Evolutionary conservation across 2,113 vertebrate genomes (phyloP).

Genomic region (Alces alces): DNA sequence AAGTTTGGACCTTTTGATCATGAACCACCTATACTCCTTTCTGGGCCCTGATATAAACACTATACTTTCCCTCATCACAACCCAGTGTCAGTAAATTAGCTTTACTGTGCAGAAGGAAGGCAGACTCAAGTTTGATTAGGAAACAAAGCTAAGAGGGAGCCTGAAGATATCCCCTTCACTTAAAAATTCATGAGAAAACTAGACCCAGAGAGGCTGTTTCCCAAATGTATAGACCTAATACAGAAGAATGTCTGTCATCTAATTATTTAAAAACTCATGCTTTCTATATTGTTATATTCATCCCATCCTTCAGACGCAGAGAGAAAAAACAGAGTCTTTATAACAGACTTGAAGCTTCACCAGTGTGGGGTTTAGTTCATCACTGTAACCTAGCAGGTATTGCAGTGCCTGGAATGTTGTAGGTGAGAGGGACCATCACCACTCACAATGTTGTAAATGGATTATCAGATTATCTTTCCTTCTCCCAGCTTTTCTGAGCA

Average conservation of each 20-base stretch:
- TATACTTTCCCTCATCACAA: not conserved
- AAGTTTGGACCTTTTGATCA: not conserved
- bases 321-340: not conserved
- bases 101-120: not conserved
- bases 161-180: not conserved
- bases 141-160: not conserved
- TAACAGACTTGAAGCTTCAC: not conserved
- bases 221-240: not conserved
- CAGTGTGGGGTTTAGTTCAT: not conserved
- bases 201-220: not conserved
- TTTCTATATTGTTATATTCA: not conserved
- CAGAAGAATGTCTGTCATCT: not conserved
- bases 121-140: not conserved
- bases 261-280: not conserved
- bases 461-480: not conserved
- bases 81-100: not conserved
- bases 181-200: not conserved
- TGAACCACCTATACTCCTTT: not conserved
- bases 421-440: not conserved
- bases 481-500: not conserved
- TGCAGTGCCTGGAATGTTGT: not conserved
- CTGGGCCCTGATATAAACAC: not conserved
- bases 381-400: not conserved
- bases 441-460: not conserved
- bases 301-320: not conserved